Evolutionary conservation across 2,797 vertebrate genomes (phyloP), one percentile per base, ranked within the genome.

Genomic region (Adrianichthys oophorus): DNA sequence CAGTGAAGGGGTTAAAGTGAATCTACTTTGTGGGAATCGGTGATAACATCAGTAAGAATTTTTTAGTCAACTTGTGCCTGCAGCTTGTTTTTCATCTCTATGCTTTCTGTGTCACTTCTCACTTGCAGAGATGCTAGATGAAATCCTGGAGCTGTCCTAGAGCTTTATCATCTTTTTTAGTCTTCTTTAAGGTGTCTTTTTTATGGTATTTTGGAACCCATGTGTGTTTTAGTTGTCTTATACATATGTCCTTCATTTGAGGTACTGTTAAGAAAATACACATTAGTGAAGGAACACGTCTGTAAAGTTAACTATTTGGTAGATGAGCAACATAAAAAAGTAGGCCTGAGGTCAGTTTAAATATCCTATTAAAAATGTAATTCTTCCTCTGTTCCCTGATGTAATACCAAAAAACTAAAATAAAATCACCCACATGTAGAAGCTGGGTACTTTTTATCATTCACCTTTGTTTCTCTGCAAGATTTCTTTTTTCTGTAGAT

Each of bases 151-250:
- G 68, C 63, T 58, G 57, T 61, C 63, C 45, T 69, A 40, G 53
- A n/a, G 37, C 64, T 72, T 46, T 68, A 40, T 69, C 45, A 65
- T 64, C 62, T 84, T 88, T 89, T 70, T 3, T 21, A 21, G 19
- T 21, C 19, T 21, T 21, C 19, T 21, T 21, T 3, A 21, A 21
- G 19, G 80, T 77, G 65, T 79, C 68, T 76, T 59, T 83, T 83
- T 53, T 77, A 81, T 84, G 2, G 2, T 37, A 75, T 85, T 87
- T 83, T 72, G 79, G 53, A 46, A 73, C 65, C 62, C 84, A 79
- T 87, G 81, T 84, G 73, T 52, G 56, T 65, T 72, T 46, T 15
- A 42, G 61, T 53, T 50, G 70, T 84, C 85, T 83, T 82, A 87
- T 59, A 59, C 32, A 52, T 65, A 77, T 83, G 81, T 85, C 52